Base-by-base conservation (phyloP, 2,888 invertebrate genomes). In the Rotaria socialis region DNA sequence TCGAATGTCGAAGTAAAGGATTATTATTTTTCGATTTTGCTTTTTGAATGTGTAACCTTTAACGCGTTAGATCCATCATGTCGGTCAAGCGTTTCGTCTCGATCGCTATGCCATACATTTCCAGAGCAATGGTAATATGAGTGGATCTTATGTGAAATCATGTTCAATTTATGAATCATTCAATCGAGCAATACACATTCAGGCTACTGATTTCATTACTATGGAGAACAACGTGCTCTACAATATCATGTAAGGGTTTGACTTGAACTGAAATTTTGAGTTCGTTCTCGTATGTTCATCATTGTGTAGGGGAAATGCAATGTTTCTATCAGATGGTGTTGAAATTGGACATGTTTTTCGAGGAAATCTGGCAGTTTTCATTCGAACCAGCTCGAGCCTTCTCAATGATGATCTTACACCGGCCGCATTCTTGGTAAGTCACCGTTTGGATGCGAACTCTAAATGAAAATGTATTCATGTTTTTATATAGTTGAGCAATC, bases 31-130 rank as follows among this genome's bases (percentile, higher is more conserved):
- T 8, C 8, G 0, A 14, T 2, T 52, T 11, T 8, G 3, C 11
- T 52, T 52, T 8, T 52, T 11, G 14, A 14, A 14, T 11, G 8
- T 52, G 11, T 52, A 52, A 14, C 14, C 14, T 52, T 0, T 52
- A 14, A 3, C 3, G 11, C 11, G 2, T 35, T 52, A 52, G 50
- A 2, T 52, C 2, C 41, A 52, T n/a, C 85, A 86, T 75, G 86
- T 86, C n/a, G 86, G 86, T 74, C 86, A 86, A 85, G 58, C 86
- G 52, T 86, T 86, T 52, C 50, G 90, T 55, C 88, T 90, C 1
- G 90, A 90, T 6, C 88, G 90, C 11, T 90, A 90, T 86, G 89
- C 90, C 6, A 88, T 90, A 10, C 90, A 90, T 87, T 90, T 90
- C 88, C 90, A 90, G 87, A 86, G 90, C 85, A 89, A 89, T 58